phyloP scores from a whole-genome alignment of 1,140 invertebrate species.

The Plectrocnemia conspersa region DNA sequence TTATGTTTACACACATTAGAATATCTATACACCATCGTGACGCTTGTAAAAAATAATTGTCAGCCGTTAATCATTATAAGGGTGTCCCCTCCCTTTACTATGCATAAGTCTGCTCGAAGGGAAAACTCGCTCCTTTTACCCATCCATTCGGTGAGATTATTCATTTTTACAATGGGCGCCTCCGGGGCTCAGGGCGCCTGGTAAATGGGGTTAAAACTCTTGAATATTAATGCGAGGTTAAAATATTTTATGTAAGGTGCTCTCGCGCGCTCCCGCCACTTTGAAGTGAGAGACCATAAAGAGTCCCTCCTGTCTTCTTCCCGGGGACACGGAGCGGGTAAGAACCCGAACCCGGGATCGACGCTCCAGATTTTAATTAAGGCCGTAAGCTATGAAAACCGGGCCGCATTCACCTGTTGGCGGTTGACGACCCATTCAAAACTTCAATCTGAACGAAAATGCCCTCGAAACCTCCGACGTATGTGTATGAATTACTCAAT shows the following conservation, averaged over 20 bases:
- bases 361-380: conserved; percentile 32
- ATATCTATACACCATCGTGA: too few species aligned
- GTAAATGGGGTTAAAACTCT: conserved; percentile 34
- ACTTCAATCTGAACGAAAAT: too few species aligned
- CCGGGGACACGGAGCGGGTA: neutral
- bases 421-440: too few species aligned
- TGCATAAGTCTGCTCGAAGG: too few species aligned
- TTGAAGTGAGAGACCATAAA: conserved; percentile 30
- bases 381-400: conserved; percentile 28
- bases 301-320: conserved; percentile 12
- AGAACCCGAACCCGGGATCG: neutral
- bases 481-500: too few species aligned
- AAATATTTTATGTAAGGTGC: conserved; percentile 36
- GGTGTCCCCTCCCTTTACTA: too few species aligned
- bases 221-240: conserved; percentile 35
- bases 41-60: too few species aligned
- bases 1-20: too few species aligned
- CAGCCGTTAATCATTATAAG: too few species aligned
- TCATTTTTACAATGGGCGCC: too few species aligned
- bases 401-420: conserved; percentile 30
- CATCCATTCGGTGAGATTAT: too few species aligned
- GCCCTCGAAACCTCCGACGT: too few species aligned
- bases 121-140: neutral
- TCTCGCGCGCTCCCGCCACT: conserved; percentile 25
- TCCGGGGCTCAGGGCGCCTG: conserved; percentile 1